A percentile compares a stretch with the other conserved stretches of the same genome.
Evolutionary conservation across 2,888 invertebrate species (phyloP).

Genomic region (Keiferia lycopersicella): DNA sequence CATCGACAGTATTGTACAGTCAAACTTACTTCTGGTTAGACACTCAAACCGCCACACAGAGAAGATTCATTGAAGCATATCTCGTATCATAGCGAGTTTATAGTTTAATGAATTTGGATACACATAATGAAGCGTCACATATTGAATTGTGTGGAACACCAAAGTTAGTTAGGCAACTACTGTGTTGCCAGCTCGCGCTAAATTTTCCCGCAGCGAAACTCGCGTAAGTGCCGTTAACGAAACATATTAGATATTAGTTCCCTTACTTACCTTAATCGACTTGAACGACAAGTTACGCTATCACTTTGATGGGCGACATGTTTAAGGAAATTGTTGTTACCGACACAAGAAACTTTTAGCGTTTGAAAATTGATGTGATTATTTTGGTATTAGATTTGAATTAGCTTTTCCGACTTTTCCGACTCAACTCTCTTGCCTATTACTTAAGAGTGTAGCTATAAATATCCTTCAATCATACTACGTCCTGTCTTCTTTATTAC

Average conservation of each 20-base stretch:
- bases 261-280: conserved; percentile 69
- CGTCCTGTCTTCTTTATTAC: too few relatives aligned
- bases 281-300: conserved; percentile 59
- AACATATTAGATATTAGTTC: conserved; percentile 76
- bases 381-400: conserved; percentile 8
- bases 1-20: too few relatives aligned
- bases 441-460: neutral
- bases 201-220: conserved; percentile 63
- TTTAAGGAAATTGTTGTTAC: conserved; percentile 32
- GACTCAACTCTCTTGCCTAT: neutral
- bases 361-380: conserved; percentile 4
- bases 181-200: conserved; percentile 54
- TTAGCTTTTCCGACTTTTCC: conserved; percentile 2
- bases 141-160: conserved; percentile 61
- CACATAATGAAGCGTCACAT: conserved; percentile 33
- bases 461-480: too few relatives aligned
- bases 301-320: conserved; percentile 56
- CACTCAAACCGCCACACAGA: too few relatives aligned
- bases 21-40: too few relatives aligned
- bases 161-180: conserved; percentile 66
- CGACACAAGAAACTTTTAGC: conserved; percentile 14
- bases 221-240: conserved; percentile 69
- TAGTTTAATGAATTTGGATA: conserved; percentile 7
- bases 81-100: neutral
- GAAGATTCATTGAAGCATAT: neutral